These are phyloP conservation scores for Tarsius wallacei DNA, from an alignment of 2,797 vertebrate species.

Conservation along the genomic window DNA sequence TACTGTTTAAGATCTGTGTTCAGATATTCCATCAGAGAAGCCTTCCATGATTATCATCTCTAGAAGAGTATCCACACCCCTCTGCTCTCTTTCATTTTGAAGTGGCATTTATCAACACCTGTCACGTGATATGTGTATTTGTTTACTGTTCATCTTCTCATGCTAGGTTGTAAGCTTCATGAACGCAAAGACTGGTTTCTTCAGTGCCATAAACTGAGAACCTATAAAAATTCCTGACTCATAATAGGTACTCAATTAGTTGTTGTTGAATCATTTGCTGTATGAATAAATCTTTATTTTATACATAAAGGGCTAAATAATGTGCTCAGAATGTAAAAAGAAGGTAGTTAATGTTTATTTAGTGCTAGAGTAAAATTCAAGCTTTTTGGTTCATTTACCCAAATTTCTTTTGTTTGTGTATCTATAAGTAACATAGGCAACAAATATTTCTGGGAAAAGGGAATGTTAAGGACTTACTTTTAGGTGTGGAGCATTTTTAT, in stretches of 20 bases:
- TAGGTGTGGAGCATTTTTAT: not conserved
- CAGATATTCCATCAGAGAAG: not conserved
- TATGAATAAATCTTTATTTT: not conserved
- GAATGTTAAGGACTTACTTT: not conserved
- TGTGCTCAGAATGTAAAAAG: not conserved
- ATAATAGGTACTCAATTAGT: too few species aligned
- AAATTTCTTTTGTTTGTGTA: not conserved
- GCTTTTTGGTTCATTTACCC: not conserved
- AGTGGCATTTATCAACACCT: not conserved
- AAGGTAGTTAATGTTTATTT: not conserved
- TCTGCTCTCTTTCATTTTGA: not conserved
- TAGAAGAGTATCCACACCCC: not conserved
- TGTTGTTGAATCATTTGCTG: not conserved
- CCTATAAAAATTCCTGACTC: not conserved
- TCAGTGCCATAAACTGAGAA: not conserved
- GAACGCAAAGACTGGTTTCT: not conserved
- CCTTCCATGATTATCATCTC: not conserved
- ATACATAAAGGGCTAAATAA: not conserved
- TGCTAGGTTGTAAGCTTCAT: fast-evolving
- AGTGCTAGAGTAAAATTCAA: not conserved
- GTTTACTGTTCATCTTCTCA: not conserved
- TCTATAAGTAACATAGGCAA: not conserved
- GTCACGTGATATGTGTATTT: too few species aligned
- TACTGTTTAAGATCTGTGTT: not conserved
- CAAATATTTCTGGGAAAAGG: not conserved